A percentile compares a stretch with the other conserved stretches of the same genome.
These are phyloP conservation scores for Phania funesta DNA, from an alignment of 2,888 invertebrate species.

Conservation along the genomic window DNA sequence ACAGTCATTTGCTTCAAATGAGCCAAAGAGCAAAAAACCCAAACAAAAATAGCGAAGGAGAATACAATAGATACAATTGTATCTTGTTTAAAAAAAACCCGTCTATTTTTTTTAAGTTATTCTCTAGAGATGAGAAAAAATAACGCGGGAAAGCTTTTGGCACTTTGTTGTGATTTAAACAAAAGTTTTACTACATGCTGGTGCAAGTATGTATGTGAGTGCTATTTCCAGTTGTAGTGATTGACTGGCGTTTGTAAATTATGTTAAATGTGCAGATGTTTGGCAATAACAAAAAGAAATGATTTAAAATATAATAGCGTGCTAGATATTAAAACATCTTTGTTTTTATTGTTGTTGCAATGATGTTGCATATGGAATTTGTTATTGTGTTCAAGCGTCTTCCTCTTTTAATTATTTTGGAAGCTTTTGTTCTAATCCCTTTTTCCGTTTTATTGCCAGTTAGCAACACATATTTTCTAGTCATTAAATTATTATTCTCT, in stretches of 20 bases:
- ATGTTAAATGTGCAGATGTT: constrained; percentile 10
- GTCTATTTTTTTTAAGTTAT: background rate
- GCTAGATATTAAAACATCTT: background rate
- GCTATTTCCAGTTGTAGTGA: background rate
- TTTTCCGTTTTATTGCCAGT: too few species aligned
- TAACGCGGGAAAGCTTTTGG: constrained; percentile 35
- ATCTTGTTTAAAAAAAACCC: background rate
- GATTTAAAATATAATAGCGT: background rate
- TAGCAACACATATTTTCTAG: too few species aligned
- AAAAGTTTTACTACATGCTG: background rate
- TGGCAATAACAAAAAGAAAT: constrained; percentile 52
- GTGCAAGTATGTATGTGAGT: background rate
- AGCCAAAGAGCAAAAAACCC: constrained; percentile 38
- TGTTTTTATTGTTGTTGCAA: background rate
- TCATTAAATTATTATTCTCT: too few species aligned
- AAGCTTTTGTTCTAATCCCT: too few species aligned
- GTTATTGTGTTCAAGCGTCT: too few species aligned
- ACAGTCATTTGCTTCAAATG: constrained; percentile 18
- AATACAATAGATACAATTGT: background rate
- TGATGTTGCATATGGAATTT: too few species aligned
- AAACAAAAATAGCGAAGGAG: constrained; percentile 9
- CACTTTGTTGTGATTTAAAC: background rate
- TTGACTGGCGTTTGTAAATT: constrained; percentile 47
- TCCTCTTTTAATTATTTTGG: too few species aligned
- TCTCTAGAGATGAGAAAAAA: constrained; percentile 8